Conservation (phyloP, 1,140 invertebrate species). For the Drosophila bipectinata region DNA sequence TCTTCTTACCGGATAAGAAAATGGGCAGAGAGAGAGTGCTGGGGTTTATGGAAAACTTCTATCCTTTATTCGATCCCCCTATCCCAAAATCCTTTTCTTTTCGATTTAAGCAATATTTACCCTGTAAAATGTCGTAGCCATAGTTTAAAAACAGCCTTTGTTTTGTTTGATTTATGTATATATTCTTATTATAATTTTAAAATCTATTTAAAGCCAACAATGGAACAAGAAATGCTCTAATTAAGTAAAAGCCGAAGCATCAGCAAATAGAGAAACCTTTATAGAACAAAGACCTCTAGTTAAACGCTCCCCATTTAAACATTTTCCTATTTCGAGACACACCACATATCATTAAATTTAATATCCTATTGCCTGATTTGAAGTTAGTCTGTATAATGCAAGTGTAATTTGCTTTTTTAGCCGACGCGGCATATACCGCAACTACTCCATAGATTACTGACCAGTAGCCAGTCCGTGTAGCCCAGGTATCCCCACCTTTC, state of each 20-base stretch:
- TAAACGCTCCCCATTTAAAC: slow-evolving; percentile 9
- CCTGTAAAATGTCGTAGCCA: slow-evolving; percentile 23
- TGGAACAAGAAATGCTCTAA: background rate
- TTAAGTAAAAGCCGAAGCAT: background rate
- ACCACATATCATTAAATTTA: slow-evolving; percentile 22
- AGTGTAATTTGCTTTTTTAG: slow-evolving; percentile 61
- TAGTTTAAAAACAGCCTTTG: slow-evolving; percentile 23
- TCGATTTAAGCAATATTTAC: slow-evolving; percentile 22
- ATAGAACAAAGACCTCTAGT: slow-evolving; percentile 17
- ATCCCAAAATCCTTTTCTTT: slow-evolving; percentile 15
- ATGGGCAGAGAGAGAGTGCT: slow-evolving; percentile 54
- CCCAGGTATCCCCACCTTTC: slow-evolving; percentile 28
- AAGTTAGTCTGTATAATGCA: slow-evolving; percentile 32
- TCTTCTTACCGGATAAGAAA: slow-evolving; percentile 77
- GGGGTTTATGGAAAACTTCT: slow-evolving; percentile 7
- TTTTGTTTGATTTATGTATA: slow-evolving; percentile 44
- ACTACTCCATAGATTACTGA: slow-evolving; percentile 70
- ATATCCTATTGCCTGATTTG: slow-evolving; percentile 4
- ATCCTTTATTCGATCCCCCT: background rate
- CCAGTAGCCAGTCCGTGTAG: slow-evolving; percentile 20
- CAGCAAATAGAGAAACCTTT: slow-evolving; percentile 4
- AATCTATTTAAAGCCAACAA: slow-evolving; percentile 18
- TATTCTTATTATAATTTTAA: slow-evolving; percentile 27
- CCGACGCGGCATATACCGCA: slow-evolving; percentile 66
- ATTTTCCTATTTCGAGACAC: background rate